Evolutionary conservation across 2,888 invertebrate species (phyloP), one percentile per base, ranked within the genome.

Genomic region (Antheraea assamensis): DNA sequence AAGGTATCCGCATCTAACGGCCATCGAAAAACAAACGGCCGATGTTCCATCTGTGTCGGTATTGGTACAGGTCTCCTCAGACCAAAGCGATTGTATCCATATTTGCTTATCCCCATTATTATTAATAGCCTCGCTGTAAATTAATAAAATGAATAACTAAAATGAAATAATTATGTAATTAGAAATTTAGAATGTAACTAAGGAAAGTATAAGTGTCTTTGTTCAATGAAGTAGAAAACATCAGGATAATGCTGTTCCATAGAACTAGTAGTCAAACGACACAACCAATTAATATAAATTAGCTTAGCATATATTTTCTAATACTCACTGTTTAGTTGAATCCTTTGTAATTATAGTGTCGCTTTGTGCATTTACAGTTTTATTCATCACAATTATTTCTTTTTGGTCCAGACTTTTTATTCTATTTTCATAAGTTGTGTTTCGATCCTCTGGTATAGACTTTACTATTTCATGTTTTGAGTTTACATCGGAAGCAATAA

Each of bases 11-110:
- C 92, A 92, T 1, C 89, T 84, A 42, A 94, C 92, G 0, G 94
- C 92, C 93, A 94, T 92, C 74, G 91, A 90, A 83, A 95, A 93
- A 79, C 94, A 92, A 24, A 85, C 81, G 1, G 88, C 87, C 0
- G 93, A 91, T 0, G 91, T 87, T 13, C 93, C 94, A 55, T 89
- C 90, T 0, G 89, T 81, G 72, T 88, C 88, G 0, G 94, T 94
- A 78, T 87, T 91, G 2, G 87, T 87, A 87, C 90, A 91, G 19
- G 87, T 85, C 75, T 87, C 87, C 17, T 85, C 87, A 0, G 93
- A 94, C 89, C 90, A 92, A 47, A 72, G 82, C 0, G 92, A 92
- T 77, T 90, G 88, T 70, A 92, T 58, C 89, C 91, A 91, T 17
- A 52, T 73, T 30, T 74, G 73, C 61, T 76, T 72, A 19, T 27